A percentile compares a stretch with the other conserved stretches of the same genome.
These are phyloP conservation scores for Lucinisca nassula DNA, from an alignment of 2,888 invertebrate genomes.

Conservation along the genomic window DNA sequence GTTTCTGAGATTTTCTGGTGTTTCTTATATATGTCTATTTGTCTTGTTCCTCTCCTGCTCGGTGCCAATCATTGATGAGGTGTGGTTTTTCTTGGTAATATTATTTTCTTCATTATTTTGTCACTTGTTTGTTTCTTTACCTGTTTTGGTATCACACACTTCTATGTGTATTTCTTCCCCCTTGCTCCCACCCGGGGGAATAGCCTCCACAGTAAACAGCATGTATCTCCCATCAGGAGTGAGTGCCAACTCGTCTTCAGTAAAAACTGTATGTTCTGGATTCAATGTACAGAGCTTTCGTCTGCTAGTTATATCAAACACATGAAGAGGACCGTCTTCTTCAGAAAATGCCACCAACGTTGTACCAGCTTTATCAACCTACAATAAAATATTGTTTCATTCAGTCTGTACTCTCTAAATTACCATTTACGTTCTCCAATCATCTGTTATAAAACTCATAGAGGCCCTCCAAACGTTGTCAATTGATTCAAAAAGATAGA, in stretches of 20 bases:
- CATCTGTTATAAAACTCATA: too few relatives aligned
- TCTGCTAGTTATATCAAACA: constrained; percentile 34
- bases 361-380: constrained; percentile 31
- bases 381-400: too few relatives aligned
- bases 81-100: too few relatives aligned
- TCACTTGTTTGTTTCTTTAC: not conserved
- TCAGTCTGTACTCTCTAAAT: too few relatives aligned
- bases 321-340: constrained; percentile 33
- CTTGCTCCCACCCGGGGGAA: constrained; percentile 12
- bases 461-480: too few relatives aligned
- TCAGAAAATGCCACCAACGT: constrained; percentile 35
- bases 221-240: constrained; percentile 57
- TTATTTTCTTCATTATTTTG: too few relatives aligned
- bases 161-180: constrained; percentile 19
- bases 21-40: too few relatives aligned
- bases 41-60: too few relatives aligned
- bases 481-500: too few relatives aligned
- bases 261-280: constrained; percentile 35
- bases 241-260: constrained; percentile 54
- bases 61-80: too few relatives aligned
- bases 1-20: too few relatives aligned
- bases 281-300: constrained; percentile 40
- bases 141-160: constrained; percentile 25
- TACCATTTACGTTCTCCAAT: too few relatives aligned
- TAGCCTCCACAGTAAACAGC: constrained; percentile 50